Percentiles rank a stretch among this genome's conserved stretches.
Conservation (phyloP, 2,113 vertebrate genomes). For the Tupaia tana region DNA sequence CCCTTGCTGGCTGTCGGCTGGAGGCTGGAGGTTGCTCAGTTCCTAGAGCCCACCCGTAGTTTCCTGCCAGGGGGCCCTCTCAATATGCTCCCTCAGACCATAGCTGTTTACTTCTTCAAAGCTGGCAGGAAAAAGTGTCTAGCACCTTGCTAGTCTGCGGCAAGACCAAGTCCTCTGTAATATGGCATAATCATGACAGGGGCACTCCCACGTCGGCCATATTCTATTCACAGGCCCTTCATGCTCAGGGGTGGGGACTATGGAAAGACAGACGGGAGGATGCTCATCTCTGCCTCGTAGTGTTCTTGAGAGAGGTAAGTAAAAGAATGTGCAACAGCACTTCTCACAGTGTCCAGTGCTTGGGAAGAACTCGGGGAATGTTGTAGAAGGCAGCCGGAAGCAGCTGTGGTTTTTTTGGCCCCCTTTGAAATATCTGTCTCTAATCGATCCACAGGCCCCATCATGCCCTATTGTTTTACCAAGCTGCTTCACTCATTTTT, state of each 20-base stretch:
- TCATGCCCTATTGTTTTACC: neutral
- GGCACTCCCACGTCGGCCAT: neutral
- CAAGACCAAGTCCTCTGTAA: neutral
- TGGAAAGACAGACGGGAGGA: neutral
- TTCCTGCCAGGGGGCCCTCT: neutral
- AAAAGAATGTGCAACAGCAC: neutral
- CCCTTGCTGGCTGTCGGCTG: neutral
- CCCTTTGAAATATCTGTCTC: neutral
- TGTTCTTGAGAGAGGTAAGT: neutral
- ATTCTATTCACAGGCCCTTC: neutral
- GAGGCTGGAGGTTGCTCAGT: neutral
- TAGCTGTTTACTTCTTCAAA: neutral
- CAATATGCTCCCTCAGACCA: neutral
- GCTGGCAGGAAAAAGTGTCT: neutral
- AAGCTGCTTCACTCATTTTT: neutral
- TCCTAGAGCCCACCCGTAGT: neutral
- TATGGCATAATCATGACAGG: rapidly evolving
- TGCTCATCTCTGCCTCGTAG: neutral
- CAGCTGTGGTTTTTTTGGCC: neutral
- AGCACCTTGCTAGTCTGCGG: too few relatives aligned
- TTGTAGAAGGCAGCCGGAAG: neutral
- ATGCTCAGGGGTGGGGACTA: neutral
- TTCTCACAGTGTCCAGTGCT: neutral
- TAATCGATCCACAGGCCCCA: neutral
- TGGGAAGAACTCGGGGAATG: neutral